Evolutionary conservation across 2,113 vertebrate genomes (phyloP).

Genomic region (Parotia lawesii): DNA sequence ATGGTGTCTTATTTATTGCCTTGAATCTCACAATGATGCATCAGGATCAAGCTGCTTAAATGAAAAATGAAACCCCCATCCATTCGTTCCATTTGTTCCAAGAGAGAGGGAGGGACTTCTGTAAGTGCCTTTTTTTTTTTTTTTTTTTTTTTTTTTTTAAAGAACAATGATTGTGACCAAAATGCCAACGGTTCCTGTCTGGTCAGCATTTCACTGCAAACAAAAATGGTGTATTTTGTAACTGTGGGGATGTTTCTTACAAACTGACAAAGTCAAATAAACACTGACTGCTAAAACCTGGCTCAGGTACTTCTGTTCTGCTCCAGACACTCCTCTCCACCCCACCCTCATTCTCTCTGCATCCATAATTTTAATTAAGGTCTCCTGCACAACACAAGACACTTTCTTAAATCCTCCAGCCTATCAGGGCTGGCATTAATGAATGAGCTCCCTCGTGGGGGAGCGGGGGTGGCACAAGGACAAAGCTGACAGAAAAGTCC

Average conservation of each 20-base stretch:
- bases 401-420: too few relatives aligned
- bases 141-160: not conserved
- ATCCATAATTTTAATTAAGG: not conserved
- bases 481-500: not conserved
- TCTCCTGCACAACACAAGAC: not conserved
- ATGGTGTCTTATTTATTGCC: slow-evolving; percentile 65
- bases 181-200: not conserved
- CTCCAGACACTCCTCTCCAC: not conserved
- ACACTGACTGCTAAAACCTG: slow-evolving; percentile 42
- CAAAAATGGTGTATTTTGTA: slow-evolving; percentile 26
- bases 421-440: rapidly evolving
- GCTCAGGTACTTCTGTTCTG: not conserved
- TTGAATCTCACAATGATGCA: slow-evolving; percentile 17
- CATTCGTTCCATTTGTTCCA: not conserved
- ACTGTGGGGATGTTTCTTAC: slow-evolving; percentile 58
- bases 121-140: not conserved
- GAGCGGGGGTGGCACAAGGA: not conserved
- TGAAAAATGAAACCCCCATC: not conserved
- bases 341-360: rapidly evolving
- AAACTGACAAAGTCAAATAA: slow-evolving; percentile 71
- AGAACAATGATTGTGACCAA: not conserved
- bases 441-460: not conserved
- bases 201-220: slow-evolving; percentile 30
- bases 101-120: not conserved
- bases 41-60: slow-evolving; percentile 39